Percentiles rank a stretch among this genome's conserved stretches.
phyloP scores from a whole-genome alignment of 2,113 vertebrate genomes.

The Podilymbus podiceps region DNA sequence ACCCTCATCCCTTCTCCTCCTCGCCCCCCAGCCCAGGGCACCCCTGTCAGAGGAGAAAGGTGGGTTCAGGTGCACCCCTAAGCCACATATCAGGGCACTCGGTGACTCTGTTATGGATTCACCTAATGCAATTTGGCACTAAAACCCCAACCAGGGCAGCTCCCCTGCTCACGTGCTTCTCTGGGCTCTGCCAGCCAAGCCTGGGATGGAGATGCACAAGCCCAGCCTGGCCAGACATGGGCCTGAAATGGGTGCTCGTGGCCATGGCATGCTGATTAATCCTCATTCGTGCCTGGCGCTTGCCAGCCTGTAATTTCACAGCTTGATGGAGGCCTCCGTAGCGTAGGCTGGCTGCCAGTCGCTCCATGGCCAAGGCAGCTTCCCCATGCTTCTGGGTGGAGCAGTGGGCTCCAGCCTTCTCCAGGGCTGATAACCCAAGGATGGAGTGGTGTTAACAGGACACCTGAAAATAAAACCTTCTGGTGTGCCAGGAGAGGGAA shows the following conservation, averaged over 20 bases:
- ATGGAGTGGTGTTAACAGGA: too few species aligned
- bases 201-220: background rate
- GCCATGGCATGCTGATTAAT: background rate
- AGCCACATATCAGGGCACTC: rapidly evolving
- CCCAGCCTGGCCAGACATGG: background rate
- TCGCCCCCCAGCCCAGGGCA: background rate
- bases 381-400: background rate
- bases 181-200: background rate
- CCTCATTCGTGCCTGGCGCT: background rate
- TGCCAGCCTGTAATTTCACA: background rate
- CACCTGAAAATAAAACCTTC: background rate
- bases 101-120: background rate
- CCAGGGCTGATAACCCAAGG: background rate
- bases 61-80: background rate
- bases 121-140: background rate
- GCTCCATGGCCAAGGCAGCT: rapidly evolving
- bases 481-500: background rate
- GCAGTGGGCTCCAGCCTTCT: background rate
- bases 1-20: background rate
- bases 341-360: background rate
- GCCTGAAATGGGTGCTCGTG: background rate
- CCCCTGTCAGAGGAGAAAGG: rapidly evolving
- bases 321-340: background rate
- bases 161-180: background rate
- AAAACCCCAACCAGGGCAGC: background rate